phyloP scores from a whole-genome alignment of 2,797 vertebrate genomes.

The Etheostoma perlongum region DNA sequence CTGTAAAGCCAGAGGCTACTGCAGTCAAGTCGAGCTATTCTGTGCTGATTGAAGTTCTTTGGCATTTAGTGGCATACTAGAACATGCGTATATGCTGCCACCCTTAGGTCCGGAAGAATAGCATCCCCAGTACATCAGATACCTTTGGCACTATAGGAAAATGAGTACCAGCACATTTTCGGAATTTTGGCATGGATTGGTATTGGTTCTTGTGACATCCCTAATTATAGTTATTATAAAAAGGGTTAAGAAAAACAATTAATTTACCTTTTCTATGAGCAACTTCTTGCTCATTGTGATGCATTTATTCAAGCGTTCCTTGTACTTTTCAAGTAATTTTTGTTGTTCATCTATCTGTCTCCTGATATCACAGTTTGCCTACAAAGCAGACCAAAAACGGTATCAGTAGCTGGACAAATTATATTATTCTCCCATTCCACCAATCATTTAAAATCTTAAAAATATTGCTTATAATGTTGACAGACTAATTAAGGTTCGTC shows the following conservation, averaged over 20 bases:
- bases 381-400: constrained; percentile 29
- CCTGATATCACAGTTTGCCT: constrained; percentile 99
- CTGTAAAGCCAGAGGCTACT: no score
- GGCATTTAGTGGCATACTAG: no score
- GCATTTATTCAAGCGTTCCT: constrained; percentile 99
- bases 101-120: no score
- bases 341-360: constrained; percentile 99
- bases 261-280: constrained; percentile 95
- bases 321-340: constrained; percentile 99
- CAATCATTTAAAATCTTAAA: constrained; percentile 5
- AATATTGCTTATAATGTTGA: background rate
- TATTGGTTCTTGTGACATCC: no score
- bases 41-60: no score
- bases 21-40: no score
- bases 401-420: constrained; percentile 1
- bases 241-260: background rate
- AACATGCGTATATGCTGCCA: no score
- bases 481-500: background rate
- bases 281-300: constrained; percentile 99
- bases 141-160: no score
- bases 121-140: no score
- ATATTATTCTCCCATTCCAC: background rate
- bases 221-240: background rate
- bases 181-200: no score
- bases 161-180: no score